These are phyloP conservation scores for Orestias chungarensis DNA, from an alignment of 2,797 vertebrate species.

Conservation along the genomic window DNA sequence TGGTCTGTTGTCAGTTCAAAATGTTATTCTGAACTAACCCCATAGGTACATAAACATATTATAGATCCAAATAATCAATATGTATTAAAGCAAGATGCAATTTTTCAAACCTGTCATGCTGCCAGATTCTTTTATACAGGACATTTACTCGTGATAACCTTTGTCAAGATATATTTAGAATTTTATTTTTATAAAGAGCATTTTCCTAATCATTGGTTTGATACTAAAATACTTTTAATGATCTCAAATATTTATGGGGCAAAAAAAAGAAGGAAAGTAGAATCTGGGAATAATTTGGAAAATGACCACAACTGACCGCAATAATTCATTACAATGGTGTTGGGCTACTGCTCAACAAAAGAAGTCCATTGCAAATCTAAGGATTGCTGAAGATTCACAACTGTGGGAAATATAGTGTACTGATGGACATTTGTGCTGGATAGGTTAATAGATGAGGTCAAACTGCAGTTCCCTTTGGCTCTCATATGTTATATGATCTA, in stretches of 20 bases:
- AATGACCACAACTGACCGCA: too few relatives aligned
- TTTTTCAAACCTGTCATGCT: background rate
- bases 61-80: background rate
- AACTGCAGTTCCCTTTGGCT: background rate
- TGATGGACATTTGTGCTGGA: background rate
- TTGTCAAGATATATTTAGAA: background rate
- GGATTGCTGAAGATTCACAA: background rate
- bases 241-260: too few relatives aligned
- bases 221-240: too few relatives aligned
- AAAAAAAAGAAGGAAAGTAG: too few relatives aligned
- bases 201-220: too few relatives aligned
- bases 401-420: background rate
- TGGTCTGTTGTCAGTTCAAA: background rate
- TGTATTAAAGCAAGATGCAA: background rate
- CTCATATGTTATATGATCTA: background rate
- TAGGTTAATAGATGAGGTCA: background rate
- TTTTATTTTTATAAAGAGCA: background rate
- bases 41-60: background rate
- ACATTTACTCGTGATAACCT: background rate
- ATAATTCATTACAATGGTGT: too few relatives aligned
- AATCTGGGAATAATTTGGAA: background rate
- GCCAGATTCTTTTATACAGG: background rate
- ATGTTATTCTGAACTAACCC: background rate
- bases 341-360: background rate
- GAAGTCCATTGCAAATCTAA: background rate